Conservation (phyloP, 1,140 invertebrate species). For the Calliopsis andreniformis region DNA sequence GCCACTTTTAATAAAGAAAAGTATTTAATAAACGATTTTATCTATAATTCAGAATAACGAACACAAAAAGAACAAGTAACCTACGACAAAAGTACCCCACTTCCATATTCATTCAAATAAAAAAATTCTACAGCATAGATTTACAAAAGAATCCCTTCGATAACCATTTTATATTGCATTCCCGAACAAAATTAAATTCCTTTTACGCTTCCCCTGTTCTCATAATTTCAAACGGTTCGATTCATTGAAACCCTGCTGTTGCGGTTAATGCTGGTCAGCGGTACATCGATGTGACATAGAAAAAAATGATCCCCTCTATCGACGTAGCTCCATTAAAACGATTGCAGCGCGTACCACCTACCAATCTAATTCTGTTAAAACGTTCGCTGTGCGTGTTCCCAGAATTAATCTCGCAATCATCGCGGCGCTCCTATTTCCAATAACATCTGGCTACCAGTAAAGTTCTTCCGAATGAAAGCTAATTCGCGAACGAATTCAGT, state of each 20-base stretch:
- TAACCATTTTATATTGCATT: not conserved
- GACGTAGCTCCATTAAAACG: constrained; percentile 34
- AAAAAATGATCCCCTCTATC: not conserved
- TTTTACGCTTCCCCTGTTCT: not conserved
- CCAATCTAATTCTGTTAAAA: constrained; percentile 46
- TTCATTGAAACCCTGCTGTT: not conserved
- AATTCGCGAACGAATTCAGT: not conserved
- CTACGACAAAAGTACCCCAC: too few species aligned
- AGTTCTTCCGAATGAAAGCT: not conserved
- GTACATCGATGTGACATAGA: not conserved
- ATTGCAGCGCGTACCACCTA: constrained; percentile 3
- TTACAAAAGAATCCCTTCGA: not conserved
- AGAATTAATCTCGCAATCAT: constrained; percentile 6
- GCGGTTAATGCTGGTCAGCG: constrained; percentile 31
- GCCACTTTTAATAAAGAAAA: too few species aligned
- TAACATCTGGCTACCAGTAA: not conserved
- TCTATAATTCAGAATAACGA: too few species aligned
- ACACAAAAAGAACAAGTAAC: too few species aligned
- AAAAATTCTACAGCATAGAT: not conserved
- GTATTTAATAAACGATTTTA: too few species aligned
- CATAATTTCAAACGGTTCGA: not conserved
- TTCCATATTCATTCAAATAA: too few species aligned
- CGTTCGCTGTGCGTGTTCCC: not conserved
- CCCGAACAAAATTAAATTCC: not conserved
- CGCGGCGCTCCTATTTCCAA: not conserved